A percentile compares a stretch with the other conserved stretches of the same genome.
Conservation (phyloP, 1,140 invertebrate species). For the Papilio polytes region DNA sequence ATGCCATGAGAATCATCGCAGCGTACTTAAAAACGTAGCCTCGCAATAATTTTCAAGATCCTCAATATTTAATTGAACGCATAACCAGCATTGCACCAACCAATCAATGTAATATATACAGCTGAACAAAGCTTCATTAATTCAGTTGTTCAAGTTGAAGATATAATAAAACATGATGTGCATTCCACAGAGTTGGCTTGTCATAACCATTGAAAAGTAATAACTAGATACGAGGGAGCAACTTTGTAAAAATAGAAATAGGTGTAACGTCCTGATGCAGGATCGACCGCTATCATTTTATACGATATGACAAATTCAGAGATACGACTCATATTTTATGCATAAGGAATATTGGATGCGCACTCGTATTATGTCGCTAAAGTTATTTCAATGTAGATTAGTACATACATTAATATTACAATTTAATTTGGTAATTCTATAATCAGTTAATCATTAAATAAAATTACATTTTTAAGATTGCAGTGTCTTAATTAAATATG, state of each 20-base stretch:
- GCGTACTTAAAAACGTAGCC: not conserved
- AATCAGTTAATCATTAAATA: not conserved
- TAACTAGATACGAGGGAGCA: constrained; percentile 37
- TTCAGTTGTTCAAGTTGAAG: constrained; percentile 59
- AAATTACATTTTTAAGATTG: too few relatives aligned
- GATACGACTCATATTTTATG: constrained; percentile 74
- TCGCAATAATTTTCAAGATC: constrained; percentile 27
- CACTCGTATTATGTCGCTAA: constrained; percentile 33
- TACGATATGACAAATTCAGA: constrained; percentile 73
- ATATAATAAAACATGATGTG: constrained; percentile 57
- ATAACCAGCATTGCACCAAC: constrained; percentile 47
- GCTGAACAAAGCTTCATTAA: constrained; percentile 64
- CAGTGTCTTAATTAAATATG: too few relatives aligned
- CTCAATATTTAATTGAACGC: constrained; percentile 45
- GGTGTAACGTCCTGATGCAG: constrained; percentile 46
- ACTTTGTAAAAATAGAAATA: constrained; percentile 47
- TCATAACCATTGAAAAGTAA: constrained; percentile 63
- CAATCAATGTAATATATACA: constrained; percentile 57
- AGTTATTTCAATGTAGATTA: not conserved
- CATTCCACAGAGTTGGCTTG: constrained; percentile 54
- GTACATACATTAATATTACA: not conserved
- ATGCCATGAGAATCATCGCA: constrained; percentile 13
- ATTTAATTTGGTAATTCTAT: not conserved
- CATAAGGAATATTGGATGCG: constrained; percentile 63
- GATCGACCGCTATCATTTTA: constrained; percentile 56